Conservation (phyloP, 2,113 vertebrate genomes). For the Phaethornis superciliosus region DNA sequence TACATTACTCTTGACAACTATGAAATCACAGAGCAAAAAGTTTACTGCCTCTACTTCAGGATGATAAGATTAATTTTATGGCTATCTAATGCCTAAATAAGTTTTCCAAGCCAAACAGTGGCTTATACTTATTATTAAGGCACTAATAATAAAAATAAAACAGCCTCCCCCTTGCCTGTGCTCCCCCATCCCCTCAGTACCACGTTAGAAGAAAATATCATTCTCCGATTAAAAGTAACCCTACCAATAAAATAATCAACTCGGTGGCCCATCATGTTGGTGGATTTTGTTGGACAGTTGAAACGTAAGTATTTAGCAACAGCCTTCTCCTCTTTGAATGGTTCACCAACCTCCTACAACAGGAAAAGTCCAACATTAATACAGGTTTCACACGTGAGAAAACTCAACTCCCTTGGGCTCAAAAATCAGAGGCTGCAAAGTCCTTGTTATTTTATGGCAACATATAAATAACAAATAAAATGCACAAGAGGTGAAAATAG, state of each 20-base stretch:
- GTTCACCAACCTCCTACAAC: constrained; percentile 93
- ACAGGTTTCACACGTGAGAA: neutral
- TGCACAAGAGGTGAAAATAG: neutral
- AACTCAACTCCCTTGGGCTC: neutral
- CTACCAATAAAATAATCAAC: constrained; percentile 98
- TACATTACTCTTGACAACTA: neutral
- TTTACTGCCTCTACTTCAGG: neutral
- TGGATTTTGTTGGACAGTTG: constrained; percentile 97
- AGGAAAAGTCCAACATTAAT: constrained; percentile 36
- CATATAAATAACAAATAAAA: neutral
- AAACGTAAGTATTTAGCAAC: constrained; percentile 97
- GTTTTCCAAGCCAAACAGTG: neutral
- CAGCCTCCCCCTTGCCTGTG: neutral
- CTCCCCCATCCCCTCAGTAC: too few relatives aligned
- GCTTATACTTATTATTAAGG: neutral
- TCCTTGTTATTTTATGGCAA: neutral
- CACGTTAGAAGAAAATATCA: neutral
- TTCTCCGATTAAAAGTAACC: constrained; percentile 28
- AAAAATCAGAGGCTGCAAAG: neutral
- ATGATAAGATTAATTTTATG: neutral
- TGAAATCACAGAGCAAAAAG: neutral
- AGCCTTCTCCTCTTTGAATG: constrained; percentile 97
- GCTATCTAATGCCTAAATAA: neutral
- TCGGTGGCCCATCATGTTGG: constrained; percentile 97
- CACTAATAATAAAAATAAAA: neutral